These are phyloP conservation scores for Galaxea fascicularis DNA, from an alignment of 92 coral and sea anemone genomes.

Conservation along the genomic window DNA sequence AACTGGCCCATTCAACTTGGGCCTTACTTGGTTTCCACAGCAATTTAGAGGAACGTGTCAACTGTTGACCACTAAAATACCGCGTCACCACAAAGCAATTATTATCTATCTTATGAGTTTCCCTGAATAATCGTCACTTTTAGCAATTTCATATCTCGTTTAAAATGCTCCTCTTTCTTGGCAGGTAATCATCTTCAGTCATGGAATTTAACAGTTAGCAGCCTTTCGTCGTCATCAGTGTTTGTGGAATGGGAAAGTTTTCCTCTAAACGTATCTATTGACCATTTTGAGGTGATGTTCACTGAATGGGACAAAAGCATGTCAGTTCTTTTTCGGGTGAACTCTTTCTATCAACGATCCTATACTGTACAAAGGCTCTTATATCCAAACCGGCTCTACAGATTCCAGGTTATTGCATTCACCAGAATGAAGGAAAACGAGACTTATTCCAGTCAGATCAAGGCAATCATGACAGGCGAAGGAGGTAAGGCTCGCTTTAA, in stretches of 20 bases:
- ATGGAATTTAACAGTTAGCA: conserved; percentile 15
- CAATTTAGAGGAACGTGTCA: neutral
- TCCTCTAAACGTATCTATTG: conserved; percentile 7
- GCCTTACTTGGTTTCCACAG: neutral
- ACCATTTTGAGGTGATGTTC: conserved; percentile 8
- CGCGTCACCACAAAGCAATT: neutral
- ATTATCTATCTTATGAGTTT: neutral
- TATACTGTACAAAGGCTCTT: neutral
- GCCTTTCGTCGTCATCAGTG: conserved; percentile 9
- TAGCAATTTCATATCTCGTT: too few species aligned
- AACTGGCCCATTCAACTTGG: neutral
- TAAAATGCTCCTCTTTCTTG: neutral
- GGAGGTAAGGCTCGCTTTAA: conserved; percentile 4
- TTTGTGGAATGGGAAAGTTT: conserved; percentile 11
- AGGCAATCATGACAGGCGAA: neutral
- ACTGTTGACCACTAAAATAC: neutral
- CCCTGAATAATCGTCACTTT: neutral
- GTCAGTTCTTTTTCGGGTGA: conserved; percentile 3
- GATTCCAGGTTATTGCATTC: conserved; percentile 18
- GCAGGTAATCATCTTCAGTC: neutral
- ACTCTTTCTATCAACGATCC: neutral
- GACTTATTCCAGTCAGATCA: conserved; percentile 13
- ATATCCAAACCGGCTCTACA: neutral
- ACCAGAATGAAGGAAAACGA: neutral
- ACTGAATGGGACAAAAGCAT: conserved; percentile 3